A percentile compares a stretch with the other conserved stretches of the same genome.
These are phyloP conservation scores for Julus scandinavius DNA, from an alignment of 2,888 invertebrate genomes.

Conservation along the genomic window DNA sequence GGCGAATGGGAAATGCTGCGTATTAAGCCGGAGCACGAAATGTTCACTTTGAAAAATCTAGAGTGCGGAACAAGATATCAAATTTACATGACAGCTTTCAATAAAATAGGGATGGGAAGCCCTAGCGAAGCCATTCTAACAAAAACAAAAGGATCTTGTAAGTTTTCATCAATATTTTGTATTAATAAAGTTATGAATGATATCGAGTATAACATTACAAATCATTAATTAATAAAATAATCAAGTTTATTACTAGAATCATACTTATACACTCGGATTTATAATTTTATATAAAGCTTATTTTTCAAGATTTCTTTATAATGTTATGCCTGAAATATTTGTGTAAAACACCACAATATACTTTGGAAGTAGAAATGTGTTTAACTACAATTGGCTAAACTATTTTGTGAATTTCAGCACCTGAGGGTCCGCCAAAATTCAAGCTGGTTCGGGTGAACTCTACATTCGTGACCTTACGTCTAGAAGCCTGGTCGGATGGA, in stretches of 20 bases:
- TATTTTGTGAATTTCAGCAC: conserved; percentile 43
- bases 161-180: conserved; percentile 52
- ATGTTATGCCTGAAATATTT: too few species aligned
- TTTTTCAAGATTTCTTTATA: background rate
- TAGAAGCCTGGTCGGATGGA: conserved; percentile 93
- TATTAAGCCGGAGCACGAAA: conserved; percentile 59
- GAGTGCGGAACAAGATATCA: conserved; percentile 66
- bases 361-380: too few species aligned
- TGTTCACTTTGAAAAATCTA: conserved; percentile 60
- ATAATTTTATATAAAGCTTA: too few species aligned
- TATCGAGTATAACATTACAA: too few species aligned
- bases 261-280: too few species aligned
- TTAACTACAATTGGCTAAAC: background rate
- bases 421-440: conserved; percentile 51
- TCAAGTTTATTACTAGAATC: too few species aligned
- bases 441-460: conserved; percentile 51
- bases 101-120: conserved; percentile 65
- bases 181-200: background rate
- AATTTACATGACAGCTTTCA: conserved; percentile 65
- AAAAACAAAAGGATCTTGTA: conserved; percentile 66
- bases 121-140: conserved; percentile 64
- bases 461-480: conserved; percentile 79
- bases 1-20: conserved; percentile 60
- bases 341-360: too few species aligned
- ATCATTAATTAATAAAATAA: too few species aligned